Evolutionary conservation across 2,888 invertebrate genomes (phyloP), one percentile per base, ranked within the genome.

Genomic region (Willowsia nigromaculata): DNA sequence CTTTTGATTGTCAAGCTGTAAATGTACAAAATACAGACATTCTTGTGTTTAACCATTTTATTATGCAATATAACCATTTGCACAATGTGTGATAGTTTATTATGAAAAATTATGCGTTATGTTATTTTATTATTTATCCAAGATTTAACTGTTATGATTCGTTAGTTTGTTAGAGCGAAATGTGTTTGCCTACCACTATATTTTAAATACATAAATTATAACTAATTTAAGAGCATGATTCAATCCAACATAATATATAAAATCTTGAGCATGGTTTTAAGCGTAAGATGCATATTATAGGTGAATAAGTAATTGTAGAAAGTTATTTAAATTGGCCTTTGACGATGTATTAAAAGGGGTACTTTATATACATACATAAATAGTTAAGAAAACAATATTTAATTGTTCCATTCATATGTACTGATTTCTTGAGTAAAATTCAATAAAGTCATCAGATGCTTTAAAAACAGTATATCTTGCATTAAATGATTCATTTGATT

Each of bases 401-500:
- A 71, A 71, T 43, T 71, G 71, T 71, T 71, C 43, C 71, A 71
- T 80, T 80, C 43, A 43, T 80, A 59, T 62, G 81, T 81, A 81
- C 83, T 83, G 18, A 47, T 59, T 80, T 33, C 40, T 50, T 30
- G 80, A 80, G 53, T 56, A 56, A 30, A 78, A 50, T 6, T 53
- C 15, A 78, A 68, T 27, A 83, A 68, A 83, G 83, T 83, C 83
- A 83, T 22, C 68, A 68, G 33, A 68, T 59, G 83, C 83, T 83
- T 83, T 83, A 83, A 83, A 82, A 62, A 2, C 5, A n/a, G 4
- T 13, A 27, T 15, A 81, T 40, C n/a, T n/a, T n/a, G n/a, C n/a
- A n/a, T n/a, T n/a, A n/a, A n/a, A n/a, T n/a, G n/a, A n/a, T n/a
- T n/a, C n/a, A n/a, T n/a, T n/a, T n/a, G n/a, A n/a, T n/a, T n/a